These are phyloP conservation scores for Lepidotrigona ventralis DNA, from an alignment of 1,140 invertebrate genomes.

Conservation along the genomic window DNA sequence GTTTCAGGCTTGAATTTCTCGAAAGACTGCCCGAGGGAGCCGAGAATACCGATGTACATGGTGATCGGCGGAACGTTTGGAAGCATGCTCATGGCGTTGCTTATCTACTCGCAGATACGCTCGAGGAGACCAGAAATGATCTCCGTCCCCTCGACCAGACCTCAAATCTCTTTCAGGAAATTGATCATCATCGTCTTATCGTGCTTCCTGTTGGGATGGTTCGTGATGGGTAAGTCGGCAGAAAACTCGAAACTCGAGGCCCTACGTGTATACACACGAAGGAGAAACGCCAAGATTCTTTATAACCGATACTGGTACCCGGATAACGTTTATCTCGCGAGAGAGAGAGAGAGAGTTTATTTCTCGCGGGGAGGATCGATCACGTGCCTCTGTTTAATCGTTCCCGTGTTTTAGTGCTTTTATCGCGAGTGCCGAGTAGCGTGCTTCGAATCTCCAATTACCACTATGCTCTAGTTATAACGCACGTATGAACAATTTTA, in stretches of 20 bases:
- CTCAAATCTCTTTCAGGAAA: constrained; percentile 77
- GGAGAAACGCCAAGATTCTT: background rate
- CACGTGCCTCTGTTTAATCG: background rate
- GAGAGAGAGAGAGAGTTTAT: background rate
- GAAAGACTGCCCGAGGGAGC: constrained; percentile 88
- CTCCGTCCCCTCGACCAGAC: constrained; percentile 75
- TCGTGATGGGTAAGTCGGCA: constrained; percentile 78
- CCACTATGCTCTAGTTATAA: background rate
- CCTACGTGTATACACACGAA: no score
- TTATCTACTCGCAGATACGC: constrained; percentile 85
- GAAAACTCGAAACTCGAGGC: background rate
- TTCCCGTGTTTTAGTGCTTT: constrained; percentile 4
- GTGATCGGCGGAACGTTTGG: constrained; percentile 89
- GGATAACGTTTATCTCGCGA: background rate
- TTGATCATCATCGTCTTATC: constrained; percentile 83
- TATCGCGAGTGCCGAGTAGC: background rate
- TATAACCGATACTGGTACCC: no score
- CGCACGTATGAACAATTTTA: background rate
- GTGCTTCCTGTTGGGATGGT: constrained; percentile 88
- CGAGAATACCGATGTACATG: constrained; percentile 90
- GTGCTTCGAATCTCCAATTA: background rate
- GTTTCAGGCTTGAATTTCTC: constrained; percentile 88
- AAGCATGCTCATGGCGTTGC: constrained; percentile 85
- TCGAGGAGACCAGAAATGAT: constrained; percentile 82
- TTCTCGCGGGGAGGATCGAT: constrained; percentile 26